A percentile compares a stretch with the other conserved stretches of the same genome.
Conservation (phyloP, 2,888 invertebrate species). For the Calameuta filiformis region DNA sequence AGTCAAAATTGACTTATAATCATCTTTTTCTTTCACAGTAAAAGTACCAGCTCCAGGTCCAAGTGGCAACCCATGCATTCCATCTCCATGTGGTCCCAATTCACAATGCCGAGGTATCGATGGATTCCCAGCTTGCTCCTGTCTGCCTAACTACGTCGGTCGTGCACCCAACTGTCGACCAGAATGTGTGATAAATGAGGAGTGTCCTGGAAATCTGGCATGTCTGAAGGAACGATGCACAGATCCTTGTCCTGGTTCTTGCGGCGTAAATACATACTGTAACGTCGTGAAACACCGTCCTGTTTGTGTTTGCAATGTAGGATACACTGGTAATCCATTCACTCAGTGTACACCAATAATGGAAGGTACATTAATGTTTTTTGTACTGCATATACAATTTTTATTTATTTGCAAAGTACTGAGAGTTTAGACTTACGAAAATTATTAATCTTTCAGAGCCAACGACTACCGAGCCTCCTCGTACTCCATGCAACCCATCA, state of each 20-base stretch:
- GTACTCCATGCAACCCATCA: conserved; percentile 83
- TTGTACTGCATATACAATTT: not conserved
- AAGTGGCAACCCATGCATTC: conserved; percentile 79
- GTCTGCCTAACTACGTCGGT: conserved; percentile 82
- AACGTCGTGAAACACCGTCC: conserved; percentile 86
- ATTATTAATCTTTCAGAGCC: conserved; percentile 61
- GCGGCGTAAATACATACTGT: conserved; percentile 83
- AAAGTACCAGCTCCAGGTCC: conserved; percentile 68
- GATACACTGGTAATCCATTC: conserved; percentile 88
- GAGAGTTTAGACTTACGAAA: conserved; percentile 9
- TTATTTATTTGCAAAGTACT: not conserved
- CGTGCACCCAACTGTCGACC: conserved; percentile 88
- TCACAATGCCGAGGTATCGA: conserved; percentile 84
- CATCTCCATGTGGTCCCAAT: conserved; percentile 87
- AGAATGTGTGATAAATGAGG: conserved; percentile 86
- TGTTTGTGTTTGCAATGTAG: conserved; percentile 82
- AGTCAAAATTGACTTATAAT: conserved; percentile 24
- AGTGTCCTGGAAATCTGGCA: conserved; percentile 85
- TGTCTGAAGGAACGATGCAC: conserved; percentile 85
- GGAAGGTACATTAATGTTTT: conserved; percentile 54
- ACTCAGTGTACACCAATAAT: conserved; percentile 73
- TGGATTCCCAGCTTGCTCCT: conserved; percentile 83
- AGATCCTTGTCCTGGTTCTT: conserved; percentile 88
- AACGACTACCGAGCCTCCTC: conserved; percentile 72
- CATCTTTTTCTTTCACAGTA: conserved; percentile 61